Conservation (phyloP, 2,113 vertebrate genomes). For the Pachypanchax playfairii region DNA sequence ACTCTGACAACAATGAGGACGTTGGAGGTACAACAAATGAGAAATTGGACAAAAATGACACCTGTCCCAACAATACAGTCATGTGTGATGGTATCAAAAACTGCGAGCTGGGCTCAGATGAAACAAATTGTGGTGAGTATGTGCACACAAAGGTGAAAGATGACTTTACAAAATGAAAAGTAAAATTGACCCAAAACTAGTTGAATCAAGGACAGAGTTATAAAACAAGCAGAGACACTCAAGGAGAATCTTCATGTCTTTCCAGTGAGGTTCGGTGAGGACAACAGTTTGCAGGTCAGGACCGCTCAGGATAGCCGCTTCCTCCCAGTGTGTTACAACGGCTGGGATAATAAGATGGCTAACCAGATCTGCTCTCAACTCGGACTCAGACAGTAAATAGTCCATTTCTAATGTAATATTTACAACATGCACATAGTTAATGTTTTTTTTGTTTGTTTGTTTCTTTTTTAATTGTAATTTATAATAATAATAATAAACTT, state of each 20-base stretch:
- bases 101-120: slow-evolving; percentile 66
- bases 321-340: slow-evolving; percentile 69
- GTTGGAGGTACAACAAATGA: no score
- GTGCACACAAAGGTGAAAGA: not conserved
- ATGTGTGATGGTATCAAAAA: slow-evolving; percentile 62
- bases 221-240: not conserved
- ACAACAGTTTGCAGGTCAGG: slow-evolving; percentile 56
- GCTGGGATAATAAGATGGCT: slow-evolving; percentile 52
- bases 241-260: not conserved
- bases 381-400: slow-evolving; percentile 68
- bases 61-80: slow-evolving; percentile 59
- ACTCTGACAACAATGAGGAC: rapidly evolving
- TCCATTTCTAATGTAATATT: no score
- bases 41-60: no score
- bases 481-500: no score
- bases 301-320: slow-evolving; percentile 64
- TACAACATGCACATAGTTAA: no score
- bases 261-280: slow-evolving; percentile 65
- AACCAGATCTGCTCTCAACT: slow-evolving; percentile 65
- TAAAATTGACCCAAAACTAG: no score
- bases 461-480: no score
- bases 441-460: no score
- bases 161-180: no score
- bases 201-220: not conserved
- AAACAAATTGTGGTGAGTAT: slow-evolving; percentile 72